phyloP scores from a whole-genome alignment of 2,888 invertebrate species.

The Dorcus parallelipipedus region DNA sequence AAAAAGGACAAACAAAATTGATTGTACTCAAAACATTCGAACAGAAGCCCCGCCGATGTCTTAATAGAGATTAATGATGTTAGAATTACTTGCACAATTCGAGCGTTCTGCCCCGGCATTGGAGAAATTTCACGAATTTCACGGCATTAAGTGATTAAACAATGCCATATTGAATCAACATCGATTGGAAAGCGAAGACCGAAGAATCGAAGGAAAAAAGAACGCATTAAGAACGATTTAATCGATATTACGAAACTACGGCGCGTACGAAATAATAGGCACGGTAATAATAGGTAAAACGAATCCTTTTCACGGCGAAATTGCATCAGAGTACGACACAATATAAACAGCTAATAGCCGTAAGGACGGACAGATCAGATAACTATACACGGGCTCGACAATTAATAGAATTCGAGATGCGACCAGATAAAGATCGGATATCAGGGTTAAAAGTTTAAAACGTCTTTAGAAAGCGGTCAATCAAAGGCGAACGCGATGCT shows the following conservation, averaged over 20 bases:
- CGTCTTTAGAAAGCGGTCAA: conserved; percentile 46
- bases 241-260: not conserved
- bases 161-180: too few relatives aligned
- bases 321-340: conserved; percentile 3
- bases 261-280: not conserved
- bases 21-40: conserved; percentile 14
- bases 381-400: conserved; percentile 14
- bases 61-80: conserved; percentile 23
- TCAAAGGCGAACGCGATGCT: conserved; percentile 33
- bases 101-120: too few relatives aligned
- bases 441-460: conserved; percentile 35
- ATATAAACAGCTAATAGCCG: conserved; percentile 18
- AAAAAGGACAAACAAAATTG: conserved; percentile 5
- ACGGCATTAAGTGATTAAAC: too few relatives aligned
- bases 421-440: conserved; percentile 17
- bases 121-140: too few relatives aligned
- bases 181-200: too few relatives aligned
- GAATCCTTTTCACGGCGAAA: not conserved
- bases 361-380: conserved; percentile 16
- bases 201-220: not conserved
- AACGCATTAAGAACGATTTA: conserved; percentile 2
- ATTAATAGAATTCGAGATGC: conserved; percentile 21
- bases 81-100: conserved; percentile 14
- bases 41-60: conserved; percentile 11
- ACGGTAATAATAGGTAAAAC: conserved; percentile 3